Base-by-base conservation (phyloP, 2,113 vertebrate species). In the Calypte anna region DNA sequence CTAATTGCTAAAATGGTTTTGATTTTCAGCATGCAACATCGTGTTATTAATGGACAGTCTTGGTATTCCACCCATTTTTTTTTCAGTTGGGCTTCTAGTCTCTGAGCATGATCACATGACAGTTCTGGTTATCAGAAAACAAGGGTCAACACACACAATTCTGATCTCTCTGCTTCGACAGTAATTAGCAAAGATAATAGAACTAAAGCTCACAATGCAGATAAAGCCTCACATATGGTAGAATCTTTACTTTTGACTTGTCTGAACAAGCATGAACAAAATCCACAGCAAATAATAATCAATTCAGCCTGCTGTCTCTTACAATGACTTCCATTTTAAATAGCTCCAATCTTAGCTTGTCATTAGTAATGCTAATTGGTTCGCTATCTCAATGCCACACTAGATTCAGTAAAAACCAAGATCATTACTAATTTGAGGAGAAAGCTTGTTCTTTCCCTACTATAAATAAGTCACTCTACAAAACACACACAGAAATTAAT, bases 211-310 rank as follows among this genome's bases (percentile, higher is more conserved):
- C 50, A 64, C 25, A 82, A 62, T 18, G 22, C 70, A 77, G 89
- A 89, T 58, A 92, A 86, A 94, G 68, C 61, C 12, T 62, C 33
- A 66, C 78, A 92, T 51, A 68, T 14, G 8, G 86, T 6, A 69
- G 51, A 85, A 68, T 81, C 79, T 93, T 86, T 84, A 57, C 79
- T 93, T 91, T 69, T 59, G 70, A 88, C 67, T 92, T 93, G 82
- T 91, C 90, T 93, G 54, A 90, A 94, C 67, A 95, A 91, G 79
- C 90, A 94, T 43, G 66, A 94, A 66, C 78, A 78, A 95, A 93
- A 96, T 64, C 76, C 57, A 80, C 57, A 59, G 80, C 93, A 86
- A 92, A 91, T 53, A 95, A 69, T 57, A 83, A 79, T 79, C 79
- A 82, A 61, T 64, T 87, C 86, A 79, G 82, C 82, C 72, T 82